Percentiles rank a stretch among this genome's conserved stretches.
Evolutionary conservation across 2,888 invertebrate genomes (phyloP).

Genomic region (Chydorus sphaericus): DNA sequence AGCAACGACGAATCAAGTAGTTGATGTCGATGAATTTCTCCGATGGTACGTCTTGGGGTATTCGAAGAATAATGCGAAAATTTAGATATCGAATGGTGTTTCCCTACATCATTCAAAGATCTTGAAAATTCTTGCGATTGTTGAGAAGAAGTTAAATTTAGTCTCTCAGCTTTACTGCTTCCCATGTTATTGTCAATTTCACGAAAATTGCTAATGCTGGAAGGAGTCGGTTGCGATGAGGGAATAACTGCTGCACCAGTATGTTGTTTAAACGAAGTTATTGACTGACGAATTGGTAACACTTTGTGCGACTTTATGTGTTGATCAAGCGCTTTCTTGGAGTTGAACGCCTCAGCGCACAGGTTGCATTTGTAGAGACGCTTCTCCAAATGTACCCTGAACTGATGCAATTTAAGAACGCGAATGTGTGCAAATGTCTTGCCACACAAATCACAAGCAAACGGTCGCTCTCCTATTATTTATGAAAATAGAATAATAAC

Average conservation of each 20-base stretch:
- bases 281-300: background rate
- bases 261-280: background rate
- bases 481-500: no score
- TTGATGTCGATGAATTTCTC: background rate
- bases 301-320: slow-evolving; percentile 60
- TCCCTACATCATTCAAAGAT: no score
- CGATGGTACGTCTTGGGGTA: background rate
- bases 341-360: slow-evolving; percentile 78
- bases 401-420: slow-evolving; percentile 72
- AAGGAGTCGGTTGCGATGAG: background rate
- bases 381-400: slow-evolving; percentile 80
- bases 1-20: background rate
- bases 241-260: background rate
- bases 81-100: no score
- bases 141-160: no score
- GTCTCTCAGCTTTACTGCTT: no score
- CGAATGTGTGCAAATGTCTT: slow-evolving; percentile 85
- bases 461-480: slow-evolving; percentile 64
- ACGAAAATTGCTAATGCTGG: no score
- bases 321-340: slow-evolving; percentile 77
- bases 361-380: slow-evolving; percentile 85
- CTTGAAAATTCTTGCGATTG: no score
- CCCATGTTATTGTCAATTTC: no score
- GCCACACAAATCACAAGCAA: slow-evolving; percentile 78
- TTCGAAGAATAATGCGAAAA: no score